phyloP scores from a whole-genome alignment of 2,113 vertebrate genomes.

The Marcusenius ussheri region DNA sequence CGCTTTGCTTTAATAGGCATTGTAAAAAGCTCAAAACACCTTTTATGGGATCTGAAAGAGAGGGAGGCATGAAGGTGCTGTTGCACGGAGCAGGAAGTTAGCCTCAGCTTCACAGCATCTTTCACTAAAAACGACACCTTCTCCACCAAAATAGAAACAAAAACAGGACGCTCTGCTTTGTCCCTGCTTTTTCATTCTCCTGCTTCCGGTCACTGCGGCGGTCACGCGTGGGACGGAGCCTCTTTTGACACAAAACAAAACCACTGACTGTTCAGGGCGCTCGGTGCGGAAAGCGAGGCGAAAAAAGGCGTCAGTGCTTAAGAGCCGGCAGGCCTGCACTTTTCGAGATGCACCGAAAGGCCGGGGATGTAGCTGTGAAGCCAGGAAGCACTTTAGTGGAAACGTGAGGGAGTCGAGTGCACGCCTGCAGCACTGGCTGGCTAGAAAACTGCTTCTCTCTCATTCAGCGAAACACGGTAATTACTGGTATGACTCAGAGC shows the following conservation, averaged over 20 bases:
- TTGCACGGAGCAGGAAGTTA: not conserved
- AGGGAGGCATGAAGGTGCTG: not conserved
- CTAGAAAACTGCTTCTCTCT: not conserved
- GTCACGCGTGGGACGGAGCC: too few species aligned
- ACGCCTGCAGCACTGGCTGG: not conserved
- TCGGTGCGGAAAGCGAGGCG: not conserved
- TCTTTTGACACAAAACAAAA: not conserved
- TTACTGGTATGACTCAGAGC: not conserved
- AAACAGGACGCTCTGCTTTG: slow-evolving; percentile 4
- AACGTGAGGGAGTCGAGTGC: not conserved
- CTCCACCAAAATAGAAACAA: not conserved
- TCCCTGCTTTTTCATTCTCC: not conserved
- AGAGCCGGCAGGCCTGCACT: not conserved
- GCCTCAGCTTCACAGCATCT: not conserved
- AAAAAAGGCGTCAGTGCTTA: not conserved
- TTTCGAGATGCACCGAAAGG: not conserved
- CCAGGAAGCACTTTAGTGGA: not conserved
- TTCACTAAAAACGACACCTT: not conserved
- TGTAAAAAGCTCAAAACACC: not conserved
- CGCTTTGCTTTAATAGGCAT: not conserved
- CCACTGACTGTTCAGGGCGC: not conserved
- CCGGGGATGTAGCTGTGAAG: not conserved
- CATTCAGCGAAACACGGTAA: not conserved
- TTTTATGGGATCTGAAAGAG: not conserved
- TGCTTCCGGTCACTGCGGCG: not conserved